Evolutionary conservation across 2,113 vertebrate species (phyloP).

Genomic region (Nothocercus julius): DNA sequence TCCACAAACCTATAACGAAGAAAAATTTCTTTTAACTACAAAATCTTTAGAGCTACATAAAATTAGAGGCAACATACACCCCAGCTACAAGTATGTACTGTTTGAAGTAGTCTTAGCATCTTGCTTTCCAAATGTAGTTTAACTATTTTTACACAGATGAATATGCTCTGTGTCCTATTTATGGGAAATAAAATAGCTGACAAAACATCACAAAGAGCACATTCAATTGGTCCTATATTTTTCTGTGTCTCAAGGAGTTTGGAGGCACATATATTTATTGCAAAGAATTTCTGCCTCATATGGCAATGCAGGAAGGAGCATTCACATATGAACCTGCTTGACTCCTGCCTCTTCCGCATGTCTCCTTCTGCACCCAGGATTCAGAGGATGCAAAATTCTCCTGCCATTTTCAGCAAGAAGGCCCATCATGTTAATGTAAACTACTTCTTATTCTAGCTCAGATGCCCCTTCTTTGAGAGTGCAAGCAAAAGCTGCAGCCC

Average conservation of each 20-base stretch:
- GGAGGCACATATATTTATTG: not conserved
- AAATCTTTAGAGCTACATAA: not conserved
- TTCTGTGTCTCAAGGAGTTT: not conserved
- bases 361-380: not conserved
- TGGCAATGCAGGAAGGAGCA: not conserved
- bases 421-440: not conserved
- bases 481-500: not conserved
- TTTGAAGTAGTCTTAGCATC: not conserved
- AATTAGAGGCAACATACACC: not conserved
- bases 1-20: slow-evolving; percentile 17
- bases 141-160: slow-evolving; percentile 58
- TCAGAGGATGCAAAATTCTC: not conserved
- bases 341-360: not conserved
- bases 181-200: slow-evolving; percentile 50
- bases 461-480: not conserved
- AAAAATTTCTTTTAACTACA: not conserved
- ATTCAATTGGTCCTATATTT: not conserved
- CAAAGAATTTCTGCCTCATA: not conserved
- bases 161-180: slow-evolving; percentile 43
- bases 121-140: slow-evolving; percentile 10
- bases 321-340: not conserved
- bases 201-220: slow-evolving; percentile 27
- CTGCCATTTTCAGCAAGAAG: not conserved
- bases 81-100: not conserved
- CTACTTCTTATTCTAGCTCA: not conserved